These are phyloP conservation scores for Hippocampus mohnikei DNA, from an alignment of 2,113 vertebrate species.

Conservation along the genomic window DNA sequence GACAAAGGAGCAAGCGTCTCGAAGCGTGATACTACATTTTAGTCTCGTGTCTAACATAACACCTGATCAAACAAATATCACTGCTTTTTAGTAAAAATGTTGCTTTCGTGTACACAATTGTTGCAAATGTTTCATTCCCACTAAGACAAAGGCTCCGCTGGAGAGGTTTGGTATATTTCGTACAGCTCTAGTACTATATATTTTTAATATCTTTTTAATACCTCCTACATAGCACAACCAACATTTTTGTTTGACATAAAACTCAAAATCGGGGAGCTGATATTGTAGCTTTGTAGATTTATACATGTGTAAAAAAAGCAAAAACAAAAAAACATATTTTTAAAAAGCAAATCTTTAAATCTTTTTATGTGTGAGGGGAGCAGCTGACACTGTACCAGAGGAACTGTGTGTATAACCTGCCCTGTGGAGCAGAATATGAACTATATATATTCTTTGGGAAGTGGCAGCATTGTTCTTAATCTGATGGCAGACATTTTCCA, in stretches of 20 bases:
- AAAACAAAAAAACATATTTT: conserved; percentile 45
- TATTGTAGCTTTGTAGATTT: conserved; percentile 73
- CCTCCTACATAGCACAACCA: conserved; percentile 65
- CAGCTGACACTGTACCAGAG: conserved; percentile 78
- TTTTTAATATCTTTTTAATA: conserved; percentile 68
- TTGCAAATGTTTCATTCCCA: conserved; percentile 30
- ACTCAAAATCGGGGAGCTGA: conserved; percentile 42
- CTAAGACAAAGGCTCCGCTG: conserved; percentile 53
- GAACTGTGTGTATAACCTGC: conserved; percentile 76
- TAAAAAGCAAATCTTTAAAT: conserved; percentile 66
- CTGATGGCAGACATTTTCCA: conserved; percentile 44
- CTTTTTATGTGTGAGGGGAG: conserved; percentile 70
- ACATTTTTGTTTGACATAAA: conserved; percentile 62
- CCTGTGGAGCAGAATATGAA: conserved; percentile 80
- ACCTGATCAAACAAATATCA: conserved; percentile 13
- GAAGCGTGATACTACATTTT: not conserved
- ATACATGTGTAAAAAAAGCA: conserved; percentile 70
- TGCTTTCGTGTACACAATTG: conserved; percentile 16
- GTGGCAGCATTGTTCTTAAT: conserved; percentile 68
- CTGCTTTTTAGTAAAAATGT: conserved; percentile 11
- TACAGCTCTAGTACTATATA: conserved; percentile 77
- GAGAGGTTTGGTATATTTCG: conserved; percentile 70
- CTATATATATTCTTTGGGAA: conserved; percentile 64
- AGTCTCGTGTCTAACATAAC: not conserved
- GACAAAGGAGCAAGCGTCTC: not conserved